Conservation (phyloP, 2,113 vertebrate species). For the Brachyhypopomus occidentalis region DNA sequence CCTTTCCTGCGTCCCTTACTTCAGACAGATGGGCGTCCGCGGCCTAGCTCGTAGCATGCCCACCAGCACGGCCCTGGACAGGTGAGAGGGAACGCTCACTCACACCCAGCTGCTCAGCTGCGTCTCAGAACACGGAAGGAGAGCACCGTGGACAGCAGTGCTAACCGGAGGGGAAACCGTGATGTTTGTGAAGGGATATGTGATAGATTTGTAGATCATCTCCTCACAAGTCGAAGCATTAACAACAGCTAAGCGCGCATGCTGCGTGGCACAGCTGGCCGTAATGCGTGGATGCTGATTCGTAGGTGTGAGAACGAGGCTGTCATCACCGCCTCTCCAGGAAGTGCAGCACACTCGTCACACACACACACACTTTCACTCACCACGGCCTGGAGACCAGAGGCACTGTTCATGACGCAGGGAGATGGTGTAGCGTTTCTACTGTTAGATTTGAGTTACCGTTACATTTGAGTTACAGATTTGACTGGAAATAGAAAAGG, state of each 20-base stretch:
- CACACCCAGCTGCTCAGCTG: not conserved
- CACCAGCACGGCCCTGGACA: constrained; percentile 93
- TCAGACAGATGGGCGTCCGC: constrained; percentile 86
- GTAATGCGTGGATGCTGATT: not conserved
- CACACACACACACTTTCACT: not conserved
- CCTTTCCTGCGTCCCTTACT: constrained; percentile 91
- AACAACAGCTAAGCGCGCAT: not conserved
- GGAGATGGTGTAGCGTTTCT: not conserved
- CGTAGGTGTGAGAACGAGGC: constrained; percentile 9
- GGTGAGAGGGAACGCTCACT: constrained; percentile 71
- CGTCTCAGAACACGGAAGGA: not conserved
- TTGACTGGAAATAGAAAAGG: not conserved
- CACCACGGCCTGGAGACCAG: not conserved
- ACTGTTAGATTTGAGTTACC: no score
- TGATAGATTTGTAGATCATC: not conserved
- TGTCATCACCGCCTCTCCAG: not conserved
- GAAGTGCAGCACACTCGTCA: not conserved
- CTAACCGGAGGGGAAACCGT: no score
- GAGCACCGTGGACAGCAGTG: not conserved
- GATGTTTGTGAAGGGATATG: not conserved
- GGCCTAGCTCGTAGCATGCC: constrained; percentile 96
- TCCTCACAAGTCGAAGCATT: not conserved
- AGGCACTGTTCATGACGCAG: not conserved
- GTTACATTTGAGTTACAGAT: not conserved
- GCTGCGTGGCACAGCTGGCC: not conserved